Evolutionary conservation across 2,113 vertebrate genomes (phyloP).

Genomic region (Xenopus borealis): DNA sequence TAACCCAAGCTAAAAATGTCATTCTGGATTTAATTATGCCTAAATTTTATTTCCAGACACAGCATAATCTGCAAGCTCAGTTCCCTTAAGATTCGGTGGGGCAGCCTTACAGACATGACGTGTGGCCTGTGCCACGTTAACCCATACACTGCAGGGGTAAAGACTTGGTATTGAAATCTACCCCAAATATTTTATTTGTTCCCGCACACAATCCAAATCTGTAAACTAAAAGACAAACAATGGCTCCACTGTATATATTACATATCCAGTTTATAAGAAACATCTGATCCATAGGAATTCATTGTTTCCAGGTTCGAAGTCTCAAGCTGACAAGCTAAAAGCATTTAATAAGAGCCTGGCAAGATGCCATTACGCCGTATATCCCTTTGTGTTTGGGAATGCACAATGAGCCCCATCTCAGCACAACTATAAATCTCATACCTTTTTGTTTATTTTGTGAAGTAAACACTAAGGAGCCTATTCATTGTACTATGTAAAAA

Average conservation of each 20-base stretch:
- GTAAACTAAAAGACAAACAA: background rate
- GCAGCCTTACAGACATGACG: background rate
- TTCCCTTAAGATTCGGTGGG: conserved; percentile 12
- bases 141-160: background rate
- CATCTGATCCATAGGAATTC: conserved; percentile 6
- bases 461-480: too few species aligned
- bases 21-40: conserved; percentile 37
- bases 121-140: background rate
- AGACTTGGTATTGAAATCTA: background rate
- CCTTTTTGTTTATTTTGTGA: too few species aligned
- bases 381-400: too few species aligned
- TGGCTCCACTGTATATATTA: background rate
- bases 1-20: background rate
- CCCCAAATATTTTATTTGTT: background rate
- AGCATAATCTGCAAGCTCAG: conserved; percentile 19
- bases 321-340: too few species aligned
- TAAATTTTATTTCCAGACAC: conserved; percentile 27
- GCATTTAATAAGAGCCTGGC: too few species aligned
- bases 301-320: background rate
- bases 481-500: too few species aligned
- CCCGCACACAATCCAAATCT: background rate
- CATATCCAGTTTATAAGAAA: conserved; percentile 15
- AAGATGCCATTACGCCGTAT: too few species aligned
- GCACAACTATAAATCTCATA: too few species aligned
- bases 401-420: too few species aligned